Evolutionary conservation across 2,797 vertebrate genomes (phyloP).

Genomic region (Myoxocephalus aenaeus): DNA sequence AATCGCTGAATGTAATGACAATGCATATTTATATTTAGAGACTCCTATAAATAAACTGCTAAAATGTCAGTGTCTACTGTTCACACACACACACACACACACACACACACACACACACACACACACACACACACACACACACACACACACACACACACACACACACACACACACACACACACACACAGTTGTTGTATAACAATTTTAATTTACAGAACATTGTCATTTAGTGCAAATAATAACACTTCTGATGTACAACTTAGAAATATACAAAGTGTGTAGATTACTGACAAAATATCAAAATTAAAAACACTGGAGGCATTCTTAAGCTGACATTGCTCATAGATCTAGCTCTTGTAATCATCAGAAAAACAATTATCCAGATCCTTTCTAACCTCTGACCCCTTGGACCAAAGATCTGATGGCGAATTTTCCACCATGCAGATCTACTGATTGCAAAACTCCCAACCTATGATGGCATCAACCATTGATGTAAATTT

Average conservation of each 20-base stretch:
- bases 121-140: too few species aligned
- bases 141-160: too few species aligned
- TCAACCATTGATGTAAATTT: conserved; percentile 45
- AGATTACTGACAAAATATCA: conserved; percentile 74
- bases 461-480: conserved; percentile 57
- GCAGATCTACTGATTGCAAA: conserved; percentile 58
- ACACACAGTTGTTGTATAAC: conserved; percentile 64
- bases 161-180: too few species aligned
- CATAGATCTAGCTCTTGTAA: conserved; percentile 54
- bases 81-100: too few species aligned
- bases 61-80: conserved; percentile 39
- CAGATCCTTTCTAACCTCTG: conserved; percentile 42
- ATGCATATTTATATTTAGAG: conserved; percentile 83
- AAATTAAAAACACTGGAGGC: conserved; percentile 78
- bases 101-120: too few species aligned
- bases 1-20: conserved; percentile 83
- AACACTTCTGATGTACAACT: conserved; percentile 82
- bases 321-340: conserved; percentile 67
- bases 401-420: conserved; percentile 36
- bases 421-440: conserved; percentile 31
- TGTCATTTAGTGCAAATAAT: conserved; percentile 86
- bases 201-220: conserved; percentile 85
- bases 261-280: conserved; percentile 83
- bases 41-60: conserved; percentile 78
- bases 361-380: conserved; percentile 49